A percentile compares a stretch with the other conserved stretches of the same genome.
Conservation (phyloP, 2,888 invertebrate genomes). For the Lottia gigantea region DNA sequence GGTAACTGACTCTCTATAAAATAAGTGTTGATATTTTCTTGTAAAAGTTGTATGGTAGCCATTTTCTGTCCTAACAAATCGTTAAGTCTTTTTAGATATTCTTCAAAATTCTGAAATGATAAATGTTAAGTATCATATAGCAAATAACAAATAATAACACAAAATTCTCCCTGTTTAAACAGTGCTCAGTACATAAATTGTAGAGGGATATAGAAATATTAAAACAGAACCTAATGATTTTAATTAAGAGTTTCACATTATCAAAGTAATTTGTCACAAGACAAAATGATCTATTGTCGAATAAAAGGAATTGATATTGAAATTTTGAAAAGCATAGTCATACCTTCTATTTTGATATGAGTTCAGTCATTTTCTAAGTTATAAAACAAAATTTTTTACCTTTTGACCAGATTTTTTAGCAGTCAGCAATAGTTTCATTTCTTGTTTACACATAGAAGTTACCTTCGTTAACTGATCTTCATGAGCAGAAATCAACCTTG, state of each 20-base stretch:
- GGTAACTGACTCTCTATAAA: not conserved
- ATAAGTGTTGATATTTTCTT: constrained; percentile 49
- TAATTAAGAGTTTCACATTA: too few relatives aligned
- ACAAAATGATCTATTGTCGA: too few relatives aligned
- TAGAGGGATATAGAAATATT: too few relatives aligned
- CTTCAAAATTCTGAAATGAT: constrained; percentile 51
- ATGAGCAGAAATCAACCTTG: constrained; percentile 58
- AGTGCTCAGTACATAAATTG: too few relatives aligned
- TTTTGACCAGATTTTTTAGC: constrained; percentile 56
- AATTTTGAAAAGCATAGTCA: too few relatives aligned
- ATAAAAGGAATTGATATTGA: too few relatives aligned
- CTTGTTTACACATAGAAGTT: constrained; percentile 65
- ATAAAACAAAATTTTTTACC: constrained; percentile 37
- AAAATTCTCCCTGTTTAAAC: too few relatives aligned
- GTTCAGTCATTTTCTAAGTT: not conserved
- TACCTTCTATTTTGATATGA: too few relatives aligned
- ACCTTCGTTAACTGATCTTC: constrained; percentile 64
- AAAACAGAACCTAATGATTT: too few relatives aligned
- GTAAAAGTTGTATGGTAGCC: constrained; percentile 49
- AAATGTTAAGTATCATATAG: too few relatives aligned
- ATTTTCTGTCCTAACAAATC: constrained; percentile 54
- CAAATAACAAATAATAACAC: too few relatives aligned
- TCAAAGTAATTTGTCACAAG: too few relatives aligned
- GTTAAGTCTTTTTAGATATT: constrained; percentile 50
- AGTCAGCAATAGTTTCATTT: constrained; percentile 63